Evolutionary conservation across 2,797 vertebrate genomes (phyloP), one percentile per base, ranked within the genome.

Genomic region (Tolypeutes matacus): DNA sequence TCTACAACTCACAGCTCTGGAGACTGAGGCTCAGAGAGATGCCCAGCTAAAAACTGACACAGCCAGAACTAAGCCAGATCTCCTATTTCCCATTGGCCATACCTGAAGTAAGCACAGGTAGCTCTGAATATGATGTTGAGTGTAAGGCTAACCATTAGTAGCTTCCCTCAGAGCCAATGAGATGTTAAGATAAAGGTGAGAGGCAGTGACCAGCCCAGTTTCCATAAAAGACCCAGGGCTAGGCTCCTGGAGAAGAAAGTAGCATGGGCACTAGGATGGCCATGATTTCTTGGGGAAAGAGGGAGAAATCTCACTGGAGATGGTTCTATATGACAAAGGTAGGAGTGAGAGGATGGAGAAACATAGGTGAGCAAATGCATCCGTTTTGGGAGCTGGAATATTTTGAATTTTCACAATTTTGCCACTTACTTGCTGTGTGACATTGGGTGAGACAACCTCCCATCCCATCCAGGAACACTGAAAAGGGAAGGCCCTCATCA

Each of bases 321-420:
- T 20, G 15, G 4, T 51, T 67, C 49, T 80, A 53, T 3, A 6
- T 7, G 42, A 14, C 39, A 72, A 65, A 83, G 25, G 3, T 20
- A 81, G 39, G 36, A 34, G 36, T 7, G 11, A 62, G 11, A 25
- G 4, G 49, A 17, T 53, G 3, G 49, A 58, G 27, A 78, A 78
- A 56, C 12, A 21, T 12, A 51, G 15, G 25, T 21, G 49, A 88
- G 14, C 10, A 67, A 49, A 29, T n/a, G 13, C 17, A 5, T 56
- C 17, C 12, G 46, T 72, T 46, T 60, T 72, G 25, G 34, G 5
- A 49, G 17, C 42, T 62, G 11, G 39, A 42, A 56, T 27, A 25
- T 6, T 75, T 73, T 82, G 31, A 9, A 18, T 91, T 84, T 83
- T 36, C 56, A n/a, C 85, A 65, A 31, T 75, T 76, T 93, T 70